Percentiles rank a stretch among this genome's conserved stretches.
Conservation (phyloP, 2,797 vertebrate species). For the Scleropages formosus region DNA sequence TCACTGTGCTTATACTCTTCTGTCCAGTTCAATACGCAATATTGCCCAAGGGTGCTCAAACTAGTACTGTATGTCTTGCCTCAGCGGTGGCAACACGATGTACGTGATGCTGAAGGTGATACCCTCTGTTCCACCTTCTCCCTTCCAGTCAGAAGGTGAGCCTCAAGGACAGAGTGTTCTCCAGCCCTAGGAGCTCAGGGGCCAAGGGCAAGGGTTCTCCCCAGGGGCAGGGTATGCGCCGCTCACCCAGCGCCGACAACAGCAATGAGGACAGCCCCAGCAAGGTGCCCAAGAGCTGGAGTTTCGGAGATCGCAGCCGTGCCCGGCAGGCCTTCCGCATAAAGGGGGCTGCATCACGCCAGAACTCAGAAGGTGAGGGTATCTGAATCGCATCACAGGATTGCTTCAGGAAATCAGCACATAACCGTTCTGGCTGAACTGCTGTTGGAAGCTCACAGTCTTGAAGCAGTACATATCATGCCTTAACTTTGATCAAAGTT, state of each 20-base stretch:
- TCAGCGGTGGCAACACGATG: too few relatives aligned
- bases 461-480: too few relatives aligned
- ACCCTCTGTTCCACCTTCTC: background rate
- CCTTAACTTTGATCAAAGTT: too few relatives aligned
- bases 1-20: too few relatives aligned
- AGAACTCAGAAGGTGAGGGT: slow-evolving; percentile 91
- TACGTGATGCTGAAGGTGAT: background rate
- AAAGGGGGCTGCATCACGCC: slow-evolving; percentile 85
- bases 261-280: slow-evolving; percentile 90
- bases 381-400: background rate
- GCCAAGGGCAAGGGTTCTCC: slow-evolving; percentile 93
- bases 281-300: slow-evolving; percentile 97
- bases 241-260: slow-evolving; percentile 87
- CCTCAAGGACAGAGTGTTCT: slow-evolving; percentile 97
- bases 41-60: too few relatives aligned
- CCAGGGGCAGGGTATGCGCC: slow-evolving; percentile 61
- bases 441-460: too few relatives aligned
- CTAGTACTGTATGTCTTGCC: too few relatives aligned
- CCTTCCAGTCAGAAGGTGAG: slow-evolving; percentile 92
- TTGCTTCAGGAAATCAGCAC: background rate
- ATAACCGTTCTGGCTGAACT: background rate
- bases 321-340: slow-evolving; percentile 88
- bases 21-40: too few relatives aligned
- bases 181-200: slow-evolving; percentile 86
- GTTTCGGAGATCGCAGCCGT: slow-evolving; percentile 87